phyloP scores from a whole-genome alignment of 2,797 vertebrate species.

The Hafferia zeledoni region DNA sequence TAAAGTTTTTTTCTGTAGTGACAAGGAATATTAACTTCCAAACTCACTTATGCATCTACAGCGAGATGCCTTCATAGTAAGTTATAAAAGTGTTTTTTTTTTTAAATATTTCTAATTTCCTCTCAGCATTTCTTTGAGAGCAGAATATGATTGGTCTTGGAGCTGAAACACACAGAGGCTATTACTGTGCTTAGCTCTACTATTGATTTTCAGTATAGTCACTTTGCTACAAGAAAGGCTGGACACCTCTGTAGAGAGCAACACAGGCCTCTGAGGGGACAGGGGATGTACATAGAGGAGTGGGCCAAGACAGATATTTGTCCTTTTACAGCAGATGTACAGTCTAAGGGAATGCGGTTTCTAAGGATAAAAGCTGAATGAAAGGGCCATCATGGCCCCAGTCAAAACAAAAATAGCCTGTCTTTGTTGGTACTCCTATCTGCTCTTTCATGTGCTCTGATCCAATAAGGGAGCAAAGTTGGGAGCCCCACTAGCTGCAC shows the following conservation, averaged over 20 bases:
- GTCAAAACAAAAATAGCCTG: not conserved
- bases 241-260: not conserved
- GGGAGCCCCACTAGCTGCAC: not conserved
- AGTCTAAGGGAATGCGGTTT: not conserved
- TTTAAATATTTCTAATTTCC: not conserved
- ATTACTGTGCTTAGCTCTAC: not conserved
- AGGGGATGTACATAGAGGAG: not conserved
- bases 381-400: not conserved
- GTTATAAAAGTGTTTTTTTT: not conserved
- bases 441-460: not conserved
- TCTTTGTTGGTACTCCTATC: not conserved
- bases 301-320: not conserved
- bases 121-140: not conserved
- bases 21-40: not conserved
- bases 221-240: not conserved
- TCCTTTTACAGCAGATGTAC: not conserved
- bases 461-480: not conserved
- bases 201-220: not conserved
- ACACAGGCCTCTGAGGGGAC: not conserved
- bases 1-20: not conserved
- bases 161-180: not conserved
- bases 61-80: not conserved
- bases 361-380: not conserved
- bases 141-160: not conserved
- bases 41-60: not conserved